Evolutionary conservation across 2,797 vertebrate genomes (phyloP), one percentile per base, ranked within the genome.

Genomic region (Myotis daubentonii): DNA sequence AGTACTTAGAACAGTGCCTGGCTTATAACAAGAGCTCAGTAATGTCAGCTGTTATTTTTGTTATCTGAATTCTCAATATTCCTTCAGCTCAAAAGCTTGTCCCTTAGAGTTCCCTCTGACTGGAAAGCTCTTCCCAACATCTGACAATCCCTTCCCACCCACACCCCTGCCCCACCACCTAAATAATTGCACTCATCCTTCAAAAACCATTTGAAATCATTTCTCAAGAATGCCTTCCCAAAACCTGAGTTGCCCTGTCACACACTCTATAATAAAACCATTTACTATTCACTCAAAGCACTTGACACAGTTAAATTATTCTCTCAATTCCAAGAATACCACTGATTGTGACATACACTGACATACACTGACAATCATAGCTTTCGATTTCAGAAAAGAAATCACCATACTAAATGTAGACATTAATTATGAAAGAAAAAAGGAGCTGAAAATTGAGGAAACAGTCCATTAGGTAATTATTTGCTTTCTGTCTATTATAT

Each of bases 371-470:
- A 84, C 57, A 87, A 87, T 38, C 33, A 88, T 17, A 66, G 38
- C 47, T 84, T 89, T 60, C 55, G 33, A 93, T 76, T 93, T 93
- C 85, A 92, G 60, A 93, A 94, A 81, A 91, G 60, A 91, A 94
- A 91, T 74, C 38, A 72, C 22, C 72, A 62, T 55, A 44, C 8
- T 71, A 91, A 92, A 41, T 51, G 9, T 15, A 70, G 60, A 57
- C 1, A 76, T 36, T 93, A 82, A 82, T 68, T 83, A 20, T 76
- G 49, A 78, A 85, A 33, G 51, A 83, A 75, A 84, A 83, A 53
- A 49, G 44, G 60, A 47, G 41, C 30, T 92, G 38, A 87, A 78
- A 78, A 76, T 15, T 66, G 71, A 89, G 71, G 30, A 82, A 66
- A 28, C 36, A 68, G 44, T 79, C 4, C 22, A 70, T 13, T 84